phyloP scores from a whole-genome alignment of 2,888 invertebrate genomes.

The Heliconius charithonia region DNA sequence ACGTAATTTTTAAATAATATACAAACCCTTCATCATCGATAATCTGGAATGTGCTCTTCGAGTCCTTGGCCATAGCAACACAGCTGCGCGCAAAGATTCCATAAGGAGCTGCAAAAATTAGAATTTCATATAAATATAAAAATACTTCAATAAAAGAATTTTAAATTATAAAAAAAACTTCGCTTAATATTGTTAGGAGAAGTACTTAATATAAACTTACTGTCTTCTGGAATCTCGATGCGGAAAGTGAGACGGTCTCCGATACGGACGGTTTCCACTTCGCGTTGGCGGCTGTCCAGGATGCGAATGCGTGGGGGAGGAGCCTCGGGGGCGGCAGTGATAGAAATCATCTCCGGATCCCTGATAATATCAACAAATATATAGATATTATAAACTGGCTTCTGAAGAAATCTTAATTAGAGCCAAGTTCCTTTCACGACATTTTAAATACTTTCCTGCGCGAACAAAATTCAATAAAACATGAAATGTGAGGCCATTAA shows the following conservation, averaged over 20 bases:
- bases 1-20: not conserved
- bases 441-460: not conserved
- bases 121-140: not conserved
- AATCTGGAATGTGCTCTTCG: slow-evolving; percentile 97
- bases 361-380: slow-evolving; percentile 69
- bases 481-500: not conserved
- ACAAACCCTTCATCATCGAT: slow-evolving; percentile 95
- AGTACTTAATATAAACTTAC: slow-evolving; percentile 82
- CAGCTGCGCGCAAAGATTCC: slow-evolving; percentile 98
- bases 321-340: slow-evolving; percentile 97
- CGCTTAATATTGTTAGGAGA: no score
- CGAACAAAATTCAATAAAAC: not conserved
- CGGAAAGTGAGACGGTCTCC: slow-evolving; percentile 97
- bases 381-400: not conserved
- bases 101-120: slow-evolving; percentile 90
- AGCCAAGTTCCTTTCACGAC: not conserved
- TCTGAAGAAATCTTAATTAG: not conserved
- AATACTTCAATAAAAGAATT: not conserved
- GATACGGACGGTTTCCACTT: slow-evolving; percentile 97
- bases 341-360: slow-evolving; percentile 98
- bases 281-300: slow-evolving; percentile 92
- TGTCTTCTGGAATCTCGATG: slow-evolving; percentile 98
- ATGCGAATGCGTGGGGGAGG: slow-evolving; percentile 97
- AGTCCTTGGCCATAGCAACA: slow-evolving; percentile 98
- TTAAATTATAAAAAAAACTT: no score